phyloP scores from a whole-genome alignment of 2,797 vertebrate species.

The Spinus pinus region DNA sequence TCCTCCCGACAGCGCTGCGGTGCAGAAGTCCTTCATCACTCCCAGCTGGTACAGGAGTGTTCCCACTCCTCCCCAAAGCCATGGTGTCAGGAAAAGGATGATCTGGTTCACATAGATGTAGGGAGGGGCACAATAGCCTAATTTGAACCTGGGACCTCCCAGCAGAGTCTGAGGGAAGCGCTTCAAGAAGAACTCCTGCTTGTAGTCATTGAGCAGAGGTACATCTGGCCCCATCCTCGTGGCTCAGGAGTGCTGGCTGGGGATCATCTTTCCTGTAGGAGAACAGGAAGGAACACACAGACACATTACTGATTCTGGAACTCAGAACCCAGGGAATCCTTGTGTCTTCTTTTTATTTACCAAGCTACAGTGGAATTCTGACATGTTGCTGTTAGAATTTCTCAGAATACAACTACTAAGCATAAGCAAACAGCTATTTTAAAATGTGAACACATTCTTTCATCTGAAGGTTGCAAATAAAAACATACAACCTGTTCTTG shows the following conservation, averaged over 20 bases:
- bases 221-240: constrained; percentile 98
- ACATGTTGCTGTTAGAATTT: background rate
- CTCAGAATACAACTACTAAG: background rate
- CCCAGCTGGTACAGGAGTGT: constrained; percentile 89
- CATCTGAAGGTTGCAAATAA: background rate
- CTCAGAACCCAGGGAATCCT: background rate
- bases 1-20: constrained; percentile 84
- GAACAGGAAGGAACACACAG: constrained; percentile 13
- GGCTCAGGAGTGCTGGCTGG: constrained; percentile 57
- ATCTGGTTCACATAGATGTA: constrained; percentile 94
- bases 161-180: constrained; percentile 95
- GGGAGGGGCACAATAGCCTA: constrained; percentile 92
- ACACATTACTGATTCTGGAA: background rate
- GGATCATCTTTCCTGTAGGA: constrained; percentile 67
- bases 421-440: background rate
- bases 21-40: constrained; percentile 82
- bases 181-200: constrained; percentile 98
- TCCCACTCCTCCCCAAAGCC: constrained; percentile 89
- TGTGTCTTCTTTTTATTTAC: background rate
- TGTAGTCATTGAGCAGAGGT: constrained; percentile 97
- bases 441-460: background rate
- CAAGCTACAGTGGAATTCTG: background rate
- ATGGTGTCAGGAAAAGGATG: constrained; percentile 92
- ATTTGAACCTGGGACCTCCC: constrained; percentile 90
- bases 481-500: background rate